Evolutionary conservation across 2,797 vertebrate genomes (phyloP).

Genomic region (Diplodus sargus): DNA sequence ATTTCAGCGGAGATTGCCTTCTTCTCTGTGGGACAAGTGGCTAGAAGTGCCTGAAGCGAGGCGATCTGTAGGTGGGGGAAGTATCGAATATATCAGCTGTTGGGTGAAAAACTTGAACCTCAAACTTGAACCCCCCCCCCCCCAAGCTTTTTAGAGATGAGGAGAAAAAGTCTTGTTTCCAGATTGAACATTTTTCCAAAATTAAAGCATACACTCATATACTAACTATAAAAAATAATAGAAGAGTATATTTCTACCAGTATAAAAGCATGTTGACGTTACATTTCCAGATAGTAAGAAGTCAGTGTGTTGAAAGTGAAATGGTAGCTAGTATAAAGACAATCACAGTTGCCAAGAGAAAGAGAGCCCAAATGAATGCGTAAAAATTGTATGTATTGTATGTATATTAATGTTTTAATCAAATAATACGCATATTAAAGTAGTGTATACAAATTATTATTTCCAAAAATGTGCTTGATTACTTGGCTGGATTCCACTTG

Average conservation of each 20-base stretch:
- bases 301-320: neutral
- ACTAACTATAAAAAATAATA: too few species aligned
- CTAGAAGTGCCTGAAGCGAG: slow-evolving; percentile 29
- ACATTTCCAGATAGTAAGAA: neutral
- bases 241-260: neutral
- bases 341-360: neutral
- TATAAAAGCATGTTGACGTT: neutral
- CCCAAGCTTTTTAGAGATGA: neutral
- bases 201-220: neutral
- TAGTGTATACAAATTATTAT: too few species aligned
- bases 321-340: neutral
- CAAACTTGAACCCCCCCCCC: neutral
- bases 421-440: too few species aligned
- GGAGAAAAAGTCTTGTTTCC: neutral
- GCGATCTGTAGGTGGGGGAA: neutral
- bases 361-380: too few species aligned
- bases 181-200: too few species aligned
- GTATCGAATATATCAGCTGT: slow-evolving; percentile 20
- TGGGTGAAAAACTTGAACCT: slow-evolving; percentile 40
- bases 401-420: too few species aligned
- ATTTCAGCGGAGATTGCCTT: slow-evolving; percentile 33
- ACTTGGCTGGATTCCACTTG: neutral
- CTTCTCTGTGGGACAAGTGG: slow-evolving; percentile 24
- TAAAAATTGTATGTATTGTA: too few species aligned
- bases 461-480: neutral